Percentiles rank a stretch among this genome's conserved stretches.
These are phyloP conservation scores for Pelosia muscerda DNA, from an alignment of 2,888 invertebrate species.

Conservation along the genomic window DNA sequence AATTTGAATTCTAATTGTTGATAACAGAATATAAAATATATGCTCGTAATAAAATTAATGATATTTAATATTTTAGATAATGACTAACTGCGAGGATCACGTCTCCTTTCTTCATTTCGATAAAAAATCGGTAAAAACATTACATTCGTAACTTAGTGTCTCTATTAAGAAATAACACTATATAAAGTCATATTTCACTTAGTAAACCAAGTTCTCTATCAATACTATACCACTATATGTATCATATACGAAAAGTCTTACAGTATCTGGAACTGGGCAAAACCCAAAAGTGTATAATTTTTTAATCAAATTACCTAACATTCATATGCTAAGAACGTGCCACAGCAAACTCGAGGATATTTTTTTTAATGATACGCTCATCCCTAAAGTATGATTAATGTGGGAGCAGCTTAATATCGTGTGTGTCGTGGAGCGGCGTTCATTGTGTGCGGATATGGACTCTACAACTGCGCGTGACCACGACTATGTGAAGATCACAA, in stretches of 20 bases:
- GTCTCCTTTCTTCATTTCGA: background rate
- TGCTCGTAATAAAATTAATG: too few species aligned
- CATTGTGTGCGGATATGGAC: background rate
- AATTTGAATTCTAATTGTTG: background rate
- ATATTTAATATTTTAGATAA: background rate
- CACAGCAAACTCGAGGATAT: background rate
- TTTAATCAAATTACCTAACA: background rate
- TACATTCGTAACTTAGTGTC: too few species aligned
- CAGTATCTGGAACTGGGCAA: too few species aligned
- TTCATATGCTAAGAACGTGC: background rate
- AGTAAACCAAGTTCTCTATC: too few species aligned
- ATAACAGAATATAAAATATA: background rate
- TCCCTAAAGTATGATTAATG: background rate
- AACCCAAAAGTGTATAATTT: too few species aligned
- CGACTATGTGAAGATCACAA: background rate
- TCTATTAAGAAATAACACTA: too few species aligned
- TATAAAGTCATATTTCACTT: too few species aligned
- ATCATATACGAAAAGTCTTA: too few species aligned
- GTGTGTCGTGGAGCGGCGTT: background rate
- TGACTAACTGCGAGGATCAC: background rate
- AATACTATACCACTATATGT: too few species aligned
- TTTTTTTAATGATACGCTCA: background rate
- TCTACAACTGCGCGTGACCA: slow-evolving; percentile 15
- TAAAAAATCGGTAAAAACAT: background rate
- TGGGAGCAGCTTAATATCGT: background rate